These are phyloP conservation scores for Chelmon rostratus DNA, from an alignment of 2,797 vertebrate species.

Conservation along the genomic window DNA sequence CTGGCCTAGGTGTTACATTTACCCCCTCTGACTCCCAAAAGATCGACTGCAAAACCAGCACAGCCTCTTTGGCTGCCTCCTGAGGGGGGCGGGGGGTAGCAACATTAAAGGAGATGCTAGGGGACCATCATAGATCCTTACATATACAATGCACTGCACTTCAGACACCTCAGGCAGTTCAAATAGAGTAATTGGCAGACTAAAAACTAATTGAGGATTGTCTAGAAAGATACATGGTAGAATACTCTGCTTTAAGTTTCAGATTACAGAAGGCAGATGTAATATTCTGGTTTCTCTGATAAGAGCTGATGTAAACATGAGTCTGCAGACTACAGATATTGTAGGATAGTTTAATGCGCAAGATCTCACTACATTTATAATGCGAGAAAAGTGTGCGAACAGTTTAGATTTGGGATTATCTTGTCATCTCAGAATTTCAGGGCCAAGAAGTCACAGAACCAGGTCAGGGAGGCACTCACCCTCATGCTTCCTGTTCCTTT, in stretches of 20 bases:
- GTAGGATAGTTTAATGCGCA: constrained; percentile 16
- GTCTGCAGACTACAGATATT: neutral
- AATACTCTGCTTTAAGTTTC: constrained; percentile 17
- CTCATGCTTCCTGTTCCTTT: constrained; percentile 75
- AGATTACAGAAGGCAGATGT: constrained; percentile 37
- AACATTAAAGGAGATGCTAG: constrained; percentile 40
- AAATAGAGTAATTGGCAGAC: constrained; percentile 45
- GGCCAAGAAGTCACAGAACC: constrained; percentile 38
- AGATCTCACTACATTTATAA: constrained; percentile 25
- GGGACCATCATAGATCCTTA: constrained; percentile 47
- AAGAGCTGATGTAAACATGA: neutral
- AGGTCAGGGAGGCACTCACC: constrained; percentile 62
- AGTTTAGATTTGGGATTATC: constrained; percentile 34
- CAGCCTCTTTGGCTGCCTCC: constrained; percentile 88
- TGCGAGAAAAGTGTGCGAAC: constrained; percentile 29
- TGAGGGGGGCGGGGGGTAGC: constrained; percentile 68
- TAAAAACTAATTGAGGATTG: constrained; percentile 10
- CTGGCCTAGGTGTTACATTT: constrained; percentile 90
- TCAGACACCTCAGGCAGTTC: constrained; percentile 64
- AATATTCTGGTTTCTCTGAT: constrained; percentile 17
- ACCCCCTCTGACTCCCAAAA: constrained; percentile 88
- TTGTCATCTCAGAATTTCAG: constrained; percentile 37
- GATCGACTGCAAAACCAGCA: constrained; percentile 95
- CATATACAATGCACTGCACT: constrained; percentile 65
- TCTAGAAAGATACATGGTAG: constrained; percentile 17